phyloP scores from a whole-genome alignment of 1,140 invertebrate genomes.

The Drosophila nigromelanica region DNA sequence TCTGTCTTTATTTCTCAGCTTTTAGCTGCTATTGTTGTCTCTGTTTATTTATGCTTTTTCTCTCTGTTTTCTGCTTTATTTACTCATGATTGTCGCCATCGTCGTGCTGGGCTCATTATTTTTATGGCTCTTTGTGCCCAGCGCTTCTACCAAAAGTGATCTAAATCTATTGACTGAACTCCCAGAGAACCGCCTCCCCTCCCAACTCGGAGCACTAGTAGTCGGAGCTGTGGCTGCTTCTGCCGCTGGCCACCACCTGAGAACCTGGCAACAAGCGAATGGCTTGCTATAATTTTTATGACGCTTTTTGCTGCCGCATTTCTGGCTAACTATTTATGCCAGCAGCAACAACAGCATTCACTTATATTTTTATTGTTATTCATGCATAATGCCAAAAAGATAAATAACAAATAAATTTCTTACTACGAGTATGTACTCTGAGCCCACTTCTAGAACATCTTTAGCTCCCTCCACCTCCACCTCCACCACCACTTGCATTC shows the following conservation, averaged over 20 bases:
- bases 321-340: conserved; percentile 68
- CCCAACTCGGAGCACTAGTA: conserved; percentile 3
- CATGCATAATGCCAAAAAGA: conserved; percentile 81
- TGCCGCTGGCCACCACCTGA: conserved; percentile 52
- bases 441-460: conserved; percentile 10
- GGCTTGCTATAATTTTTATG: conserved; percentile 72
- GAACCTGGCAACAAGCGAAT: conserved; percentile 59
- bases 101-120: conserved; percentile 77
- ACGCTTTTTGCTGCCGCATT: conserved; percentile 56
- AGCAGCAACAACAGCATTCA: conserved; percentile 44
- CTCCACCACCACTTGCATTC: not conserved
- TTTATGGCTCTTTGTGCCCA: conserved; percentile 70
- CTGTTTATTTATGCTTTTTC: conserved; percentile 12
- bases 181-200: conserved; percentile 40
- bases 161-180: conserved; percentile 77
- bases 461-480: not conserved
- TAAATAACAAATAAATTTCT: conserved; percentile 81
- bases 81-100: conserved; percentile 76
- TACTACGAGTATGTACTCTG: conserved; percentile 45
- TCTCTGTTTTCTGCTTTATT: conserved; percentile 36
- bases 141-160: conserved; percentile 62
- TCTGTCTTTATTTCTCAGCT: conserved; percentile 14
- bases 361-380: conserved; percentile 78
- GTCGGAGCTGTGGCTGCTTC: conserved; percentile 9
- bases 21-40: conserved; percentile 20